Base-by-base conservation (phyloP, 2,888 invertebrate species). In the Ashinkailepas kermadecensis region DNA sequence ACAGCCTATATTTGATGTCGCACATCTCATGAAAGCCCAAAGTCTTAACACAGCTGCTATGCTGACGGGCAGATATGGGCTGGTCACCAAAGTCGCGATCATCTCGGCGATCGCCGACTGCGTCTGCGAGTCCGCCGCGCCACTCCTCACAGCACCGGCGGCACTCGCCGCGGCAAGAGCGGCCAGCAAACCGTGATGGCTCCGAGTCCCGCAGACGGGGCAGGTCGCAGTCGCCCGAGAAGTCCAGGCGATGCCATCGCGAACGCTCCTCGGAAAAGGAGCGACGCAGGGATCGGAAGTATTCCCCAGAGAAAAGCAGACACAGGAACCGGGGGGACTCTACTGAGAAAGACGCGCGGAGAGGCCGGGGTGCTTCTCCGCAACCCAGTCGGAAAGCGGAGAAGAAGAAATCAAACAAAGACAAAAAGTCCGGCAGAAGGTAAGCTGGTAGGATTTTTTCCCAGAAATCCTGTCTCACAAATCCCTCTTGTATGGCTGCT, bases 41-140 rank as follows among this genome's bases (percentile, higher is more conserved):
- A 1, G 39, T 39, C 4, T 39, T 39, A 39, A 39, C 39, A 3
- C 39, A 3, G 39, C 39, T 39, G 39, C 39, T 39, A 39, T 39
- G 39, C 1, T 39, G 39, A 89, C 87, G 86, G 92, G 92, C 2
- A 85, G 84, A 11, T 81, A 80, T 81, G 83, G 82, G 78, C 80
- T 82, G 82, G 78, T 83, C 15, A 82, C 81, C 80, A 82, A 83
- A 59, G 57, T 82, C 79, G 67, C 81, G 39, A 62, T 81, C 70
- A 67, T 82, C 57, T 57, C 78, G 58, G 82, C 81, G n/a, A 78
- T n/a, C 12, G 78, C 81, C 7, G 81, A 64, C 67, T 67, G 78
- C 59, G 65, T 82, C 64, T 70, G 64, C 78, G 54, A 78, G 78
- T 78, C 25, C 67, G 39, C 25, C 59, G 70, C 39, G 58, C 79